phyloP scores from a whole-genome alignment of 2,113 vertebrate species.

The Recurvirostra avosetta region DNA sequence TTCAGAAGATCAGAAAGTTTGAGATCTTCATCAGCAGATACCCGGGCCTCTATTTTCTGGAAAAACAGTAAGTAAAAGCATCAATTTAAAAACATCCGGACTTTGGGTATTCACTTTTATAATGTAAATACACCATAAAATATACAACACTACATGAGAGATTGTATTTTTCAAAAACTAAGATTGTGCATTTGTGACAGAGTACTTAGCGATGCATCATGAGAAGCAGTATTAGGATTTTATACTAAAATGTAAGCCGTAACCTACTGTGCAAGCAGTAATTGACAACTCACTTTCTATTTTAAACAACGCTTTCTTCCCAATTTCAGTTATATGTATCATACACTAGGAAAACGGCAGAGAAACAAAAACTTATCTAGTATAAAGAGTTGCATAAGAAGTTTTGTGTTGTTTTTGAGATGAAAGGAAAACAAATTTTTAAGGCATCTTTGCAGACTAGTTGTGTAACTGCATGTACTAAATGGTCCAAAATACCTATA shows the following conservation, averaged over 20 bases:
- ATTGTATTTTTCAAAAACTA: neutral
- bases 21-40: constrained; percentile 96
- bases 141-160: neutral
- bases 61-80: constrained; percentile 8
- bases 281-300: neutral
- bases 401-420: neutral
- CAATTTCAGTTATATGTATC: neutral
- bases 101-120: neutral
- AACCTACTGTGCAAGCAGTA: rapidly evolving
- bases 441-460: neutral
- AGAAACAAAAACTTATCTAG: neutral
- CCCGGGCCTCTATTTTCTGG: constrained; percentile 96
- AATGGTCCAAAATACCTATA: neutral
- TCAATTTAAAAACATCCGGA: neutral
- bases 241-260: neutral
- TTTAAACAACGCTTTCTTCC: neutral
- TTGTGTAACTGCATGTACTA: neutral
- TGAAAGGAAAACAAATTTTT: neutral
- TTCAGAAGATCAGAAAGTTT: constrained; percentile 97
- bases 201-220: neutral
- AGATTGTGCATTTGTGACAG: neutral
- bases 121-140: neutral
- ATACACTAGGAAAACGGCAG: neutral
- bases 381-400: neutral
- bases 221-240: neutral